phyloP scores from a whole-genome alignment of 1,140 invertebrate species.

The Drosophila pachea region DNA sequence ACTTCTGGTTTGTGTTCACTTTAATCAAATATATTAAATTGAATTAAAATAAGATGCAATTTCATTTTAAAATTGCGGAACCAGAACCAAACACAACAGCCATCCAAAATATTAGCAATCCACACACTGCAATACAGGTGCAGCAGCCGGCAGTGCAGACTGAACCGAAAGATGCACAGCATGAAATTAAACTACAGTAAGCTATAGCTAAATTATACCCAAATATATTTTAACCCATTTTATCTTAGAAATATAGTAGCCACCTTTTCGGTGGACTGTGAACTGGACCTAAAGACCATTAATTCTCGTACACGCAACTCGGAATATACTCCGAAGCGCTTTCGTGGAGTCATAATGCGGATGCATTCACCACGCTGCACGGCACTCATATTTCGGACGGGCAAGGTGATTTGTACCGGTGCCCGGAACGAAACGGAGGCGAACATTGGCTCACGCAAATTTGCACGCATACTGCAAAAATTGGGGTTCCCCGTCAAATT shows the following conservation, averaged over 20 bases:
- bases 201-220: conserved; percentile 17
- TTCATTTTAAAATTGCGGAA: conserved; percentile 59
- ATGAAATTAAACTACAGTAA: conserved; percentile 79
- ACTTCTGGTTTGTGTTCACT: neutral
- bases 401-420: conserved; percentile 99
- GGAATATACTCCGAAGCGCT: conserved; percentile 98
- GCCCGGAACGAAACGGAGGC: conserved; percentile 97
- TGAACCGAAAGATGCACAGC: conserved; percentile 75
- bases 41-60: conserved; percentile 51
- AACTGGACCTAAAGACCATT: conserved; percentile 93
- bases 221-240: neutral
- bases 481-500: conserved; percentile 98
- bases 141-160: conserved; percentile 56
- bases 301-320: conserved; percentile 98
- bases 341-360: conserved; percentile 99
- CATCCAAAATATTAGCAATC: conserved; percentile 42
- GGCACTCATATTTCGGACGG: conserved; percentile 97
- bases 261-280: conserved; percentile 94
- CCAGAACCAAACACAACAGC: conserved; percentile 39
- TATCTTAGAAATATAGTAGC: conserved; percentile 92
- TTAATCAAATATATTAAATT: conserved; percentile 18
- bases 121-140: conserved; percentile 63
- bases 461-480: conserved; percentile 99
- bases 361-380: conserved; percentile 98
- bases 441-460: conserved; percentile 95